Evolutionary conservation across 2,113 vertebrate genomes (phyloP), one percentile per base, ranked within the genome.

Genomic region (Capreolus pygargus): DNA sequence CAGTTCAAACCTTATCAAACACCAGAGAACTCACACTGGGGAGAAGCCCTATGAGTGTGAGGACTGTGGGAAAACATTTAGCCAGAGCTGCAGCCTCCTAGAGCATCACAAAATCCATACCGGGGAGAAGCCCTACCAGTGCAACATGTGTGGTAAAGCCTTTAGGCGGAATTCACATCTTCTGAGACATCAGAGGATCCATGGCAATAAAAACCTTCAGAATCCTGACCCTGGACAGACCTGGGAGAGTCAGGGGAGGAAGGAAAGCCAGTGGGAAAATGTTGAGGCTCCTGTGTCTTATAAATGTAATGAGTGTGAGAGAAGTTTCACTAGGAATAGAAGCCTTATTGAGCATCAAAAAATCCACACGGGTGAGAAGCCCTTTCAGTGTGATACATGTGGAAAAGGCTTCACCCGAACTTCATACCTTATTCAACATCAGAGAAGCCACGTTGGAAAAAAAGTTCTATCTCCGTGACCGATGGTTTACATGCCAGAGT

Each of bases 1-100:
- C 60, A 97, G 97, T 13, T 98, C 97, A 25, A 45, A 97, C 39
- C 97, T 98, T 9, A 97, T 98, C 91, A 98, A 97, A 55, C 97
- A 97, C 94, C 97, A 97, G 91, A 93, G 96, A 81, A 97, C 81
- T 17, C 97, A 98, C 96, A 98, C 97, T 3, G 97, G 97, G 43
- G 97, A 98, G 91, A 98, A 97, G 86, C 97, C 97, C 93, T 97
- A 98, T 0, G 82, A 93, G 86, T 98, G 97, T 54, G 88, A 96
- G 1, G 50, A 96, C 84, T 97, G 97, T 43, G 97, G 97, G 45
- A 98, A 96, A 74, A 90, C 97, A 16, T 98, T 98, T 67, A 97
- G 88, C 30, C 97, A 97, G 88, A 96, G 97, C 91, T 97, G 96
- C 81, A 97, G 97, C 47, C 97, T 97, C 64, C 88, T 98, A 2